Evolutionary conservation across 2,113 vertebrate genomes (phyloP), one percentile per base, ranked within the genome.

Genomic region (Monopterus albus): DNA sequence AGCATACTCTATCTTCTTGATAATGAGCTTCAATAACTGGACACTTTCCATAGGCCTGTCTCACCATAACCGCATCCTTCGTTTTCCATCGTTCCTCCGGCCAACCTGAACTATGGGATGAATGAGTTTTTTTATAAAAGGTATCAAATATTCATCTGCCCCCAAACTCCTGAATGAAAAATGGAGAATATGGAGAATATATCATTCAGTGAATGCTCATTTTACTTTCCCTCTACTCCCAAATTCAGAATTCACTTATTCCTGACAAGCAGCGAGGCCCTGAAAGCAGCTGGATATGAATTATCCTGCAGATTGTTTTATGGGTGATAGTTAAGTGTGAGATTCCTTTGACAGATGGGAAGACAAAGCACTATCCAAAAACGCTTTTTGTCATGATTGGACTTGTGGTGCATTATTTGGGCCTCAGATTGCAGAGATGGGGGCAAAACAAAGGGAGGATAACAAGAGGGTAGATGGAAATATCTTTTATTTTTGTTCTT

Each of bases 101-200:
- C 78, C 26, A 57, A 35, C 12, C 59, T 6, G 26, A 47, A 63
- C 69, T 56, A 46, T 0, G 77, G 81, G 90, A 88, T 67, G 52
- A 88, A 91, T 78, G 67, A 78, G 75, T 60, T 75, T 72, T 79
- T 81, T 73, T 50, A 46, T 70, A 81, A 81, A 76, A 53, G 43
- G 23, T 63, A 89, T 92, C 64, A 92, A 91, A 91, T 87, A 92
- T 92, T 90, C 70, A 93, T 87, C 69, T 56, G 49, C 65, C 72
- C 56, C 56, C 36, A 57, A 85, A 84, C 87, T 79, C 33, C 64
- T 31, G 55, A 78, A 86, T 82, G 86, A 90, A 76, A 86, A 90
- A 91, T 76, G 13, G 58, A 83, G 72, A 80, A 47, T 81, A 91
- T 76, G 13, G 58, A 83, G 72, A 80, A 47, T 81, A 65, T 73